Conservation (phyloP, 2,797 vertebrate species). For the Anguilla megastoma region DNA sequence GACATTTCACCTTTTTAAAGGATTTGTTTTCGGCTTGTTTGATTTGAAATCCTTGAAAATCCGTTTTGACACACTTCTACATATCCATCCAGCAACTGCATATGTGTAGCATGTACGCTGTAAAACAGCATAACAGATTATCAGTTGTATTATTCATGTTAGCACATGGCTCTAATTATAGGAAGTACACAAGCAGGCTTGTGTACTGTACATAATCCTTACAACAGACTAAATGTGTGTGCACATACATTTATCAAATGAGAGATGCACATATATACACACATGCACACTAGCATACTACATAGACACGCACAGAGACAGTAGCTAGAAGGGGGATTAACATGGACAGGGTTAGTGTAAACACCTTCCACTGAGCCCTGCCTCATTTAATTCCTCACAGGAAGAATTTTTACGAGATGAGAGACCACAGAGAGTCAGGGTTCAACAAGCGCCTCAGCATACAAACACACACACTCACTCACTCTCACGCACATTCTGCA, state of each 20-base stretch:
- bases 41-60: constrained; percentile 57
- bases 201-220: neutral
- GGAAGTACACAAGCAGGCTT: neutral
- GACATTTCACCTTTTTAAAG: constrained; percentile 59
- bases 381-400: constrained; percentile 64
- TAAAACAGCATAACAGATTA: constrained; percentile 33
- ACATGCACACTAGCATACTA: constrained; percentile 3
- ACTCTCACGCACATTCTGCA: neutral
- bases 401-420: constrained; percentile 64
- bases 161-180: neutral
- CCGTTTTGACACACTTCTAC: neutral
- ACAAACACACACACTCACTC: constrained; percentile 29
- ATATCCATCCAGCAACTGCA: constrained; percentile 40
- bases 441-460: constrained; percentile 61
- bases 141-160: constrained; percentile 4
- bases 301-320: constrained; percentile 45
- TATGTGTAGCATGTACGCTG: constrained; percentile 37
- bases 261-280: constrained; percentile 36
- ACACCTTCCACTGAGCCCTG: constrained; percentile 55
- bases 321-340: constrained; percentile 27
- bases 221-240: neutral
- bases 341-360: constrained; percentile 29
- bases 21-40: constrained; percentile 60
- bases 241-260: constrained; percentile 40
- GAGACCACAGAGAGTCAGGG: constrained; percentile 62